Evolutionary conservation across 2,113 vertebrate genomes (phyloP), one percentile per base, ranked within the genome.

Genomic region (Triplophysa dalaica): DNA sequence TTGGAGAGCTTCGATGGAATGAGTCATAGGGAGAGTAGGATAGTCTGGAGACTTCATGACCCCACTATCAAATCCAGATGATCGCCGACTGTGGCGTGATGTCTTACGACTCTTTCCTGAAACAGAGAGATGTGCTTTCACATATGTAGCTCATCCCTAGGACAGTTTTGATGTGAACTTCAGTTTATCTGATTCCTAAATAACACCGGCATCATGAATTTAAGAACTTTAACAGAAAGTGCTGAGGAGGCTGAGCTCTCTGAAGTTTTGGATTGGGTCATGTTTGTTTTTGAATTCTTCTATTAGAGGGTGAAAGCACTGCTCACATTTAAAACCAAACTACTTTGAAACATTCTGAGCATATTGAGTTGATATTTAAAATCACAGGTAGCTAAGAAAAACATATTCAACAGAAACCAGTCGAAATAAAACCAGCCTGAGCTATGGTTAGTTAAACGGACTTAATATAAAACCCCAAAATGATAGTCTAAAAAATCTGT

Each of bases 101-200:
- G 91, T 77, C 83, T 95, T 96, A 76, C 91, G 93, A 85, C 87
- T 93, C 86, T 98, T 99, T 74, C 96, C 98, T 99, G 87, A 86
- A 92, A 90, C 80, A 92, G 89, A 86, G 19, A 88, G 80, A 63
- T 24, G 56, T 41, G 69, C 64, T 64, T 84, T 72, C 64, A 80
- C 52, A 63, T 79, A 29, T 26, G 16, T 48, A 26, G 19, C 17
- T 63, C 0, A 8, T 70, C 38, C 38, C 29, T 60, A 2, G 13
- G 26, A 62, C 38, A 60, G 21, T 62, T 62, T 5, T 41, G 38
- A 45, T 48, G 33, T 58, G 56, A 62, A 45, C n/a, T 13, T 73
- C 6, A 19, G 17, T 12, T 16, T 22, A 41, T 22, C n/a, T 21
- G 1, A 12, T 73, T 60, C 11, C 38, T 62, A 60, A 24, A 29